Evolutionary conservation across 2,113 vertebrate species (phyloP).

Genomic region (Corythornis vintsioides): DNA sequence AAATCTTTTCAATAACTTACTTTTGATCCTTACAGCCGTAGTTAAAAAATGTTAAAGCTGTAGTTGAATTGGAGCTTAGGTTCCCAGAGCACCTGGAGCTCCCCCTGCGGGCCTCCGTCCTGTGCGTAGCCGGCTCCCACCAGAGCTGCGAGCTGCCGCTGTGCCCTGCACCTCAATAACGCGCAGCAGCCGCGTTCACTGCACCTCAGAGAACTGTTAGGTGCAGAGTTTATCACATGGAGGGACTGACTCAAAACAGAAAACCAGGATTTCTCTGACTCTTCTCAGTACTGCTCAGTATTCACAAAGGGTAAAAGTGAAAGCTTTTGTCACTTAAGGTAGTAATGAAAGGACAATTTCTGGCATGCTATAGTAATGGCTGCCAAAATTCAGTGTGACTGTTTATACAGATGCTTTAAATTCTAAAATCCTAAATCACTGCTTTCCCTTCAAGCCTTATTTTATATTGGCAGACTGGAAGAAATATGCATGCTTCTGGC

Average conservation of each 20-base stretch:
- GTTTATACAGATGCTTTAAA: neutral
- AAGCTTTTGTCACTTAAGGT: neutral
- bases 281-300: neutral
- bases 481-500: neutral
- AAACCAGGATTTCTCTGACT: neutral
- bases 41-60: accelerated
- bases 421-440: neutral
- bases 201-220: no score
- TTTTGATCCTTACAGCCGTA: neutral
- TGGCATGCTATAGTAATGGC: neutral
- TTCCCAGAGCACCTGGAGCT: neutral
- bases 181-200: accelerated
- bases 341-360: neutral
- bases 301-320: neutral
- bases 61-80: neutral
- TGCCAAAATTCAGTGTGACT: neutral
- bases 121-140: accelerated
- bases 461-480: neutral
- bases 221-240: neutral
- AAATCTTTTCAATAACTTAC: neutral
- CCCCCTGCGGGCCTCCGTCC: slow-evolving; percentile 4
- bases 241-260: neutral
- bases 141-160: neutral
- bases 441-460: neutral
- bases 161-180: accelerated